Percentiles rank a stretch among this genome's conserved stretches.
These are phyloP conservation scores for Diadumene lineata DNA, from an alignment of 92 coral and sea anemone genomes.

Conservation along the genomic window DNA sequence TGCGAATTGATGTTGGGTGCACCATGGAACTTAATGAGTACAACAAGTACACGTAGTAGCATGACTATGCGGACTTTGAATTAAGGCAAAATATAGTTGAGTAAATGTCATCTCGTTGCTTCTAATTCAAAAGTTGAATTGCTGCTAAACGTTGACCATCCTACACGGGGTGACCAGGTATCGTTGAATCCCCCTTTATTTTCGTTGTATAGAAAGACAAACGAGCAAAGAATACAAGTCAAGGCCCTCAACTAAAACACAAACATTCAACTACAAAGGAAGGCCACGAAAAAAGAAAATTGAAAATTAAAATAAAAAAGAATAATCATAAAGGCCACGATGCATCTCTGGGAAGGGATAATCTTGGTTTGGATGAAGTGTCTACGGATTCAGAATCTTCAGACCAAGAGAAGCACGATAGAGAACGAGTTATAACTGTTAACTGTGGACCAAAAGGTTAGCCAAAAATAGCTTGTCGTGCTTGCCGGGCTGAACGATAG, in stretches of 20 bases:
- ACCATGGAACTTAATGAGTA: too few relatives aligned
- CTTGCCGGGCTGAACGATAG: neutral
- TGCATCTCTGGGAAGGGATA: slow-evolving; percentile 5
- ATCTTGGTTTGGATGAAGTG: slow-evolving; percentile 13
- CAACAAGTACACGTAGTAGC: too few relatives aligned
- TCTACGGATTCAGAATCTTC: slow-evolving; percentile 27
- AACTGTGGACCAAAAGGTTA: slow-evolving; percentile 33
- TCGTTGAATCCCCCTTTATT: too few relatives aligned
- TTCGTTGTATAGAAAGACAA: neutral
- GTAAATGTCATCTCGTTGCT: too few relatives aligned
- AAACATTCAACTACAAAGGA: neutral
- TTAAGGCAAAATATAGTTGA: too few relatives aligned
- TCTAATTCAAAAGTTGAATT: too few relatives aligned
- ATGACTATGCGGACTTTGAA: too few relatives aligned
- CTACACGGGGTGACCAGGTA: too few relatives aligned
- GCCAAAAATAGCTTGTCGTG: neutral
- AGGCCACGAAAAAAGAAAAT: neutral
- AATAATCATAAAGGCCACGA: neutral
- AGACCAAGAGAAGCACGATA: slow-evolving; percentile 5
- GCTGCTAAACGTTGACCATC: too few relatives aligned
- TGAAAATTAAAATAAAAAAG: neutral
- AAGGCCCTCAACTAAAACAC: neutral
- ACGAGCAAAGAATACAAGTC: neutral
- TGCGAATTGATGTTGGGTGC: too few relatives aligned
- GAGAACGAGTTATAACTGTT: slow-evolving; percentile 28